Evolutionary conservation across 30 jellyfish, hydroid and myxozoan genomes (phyloP).

Genomic region (Cassiopea xamachana): DNA sequence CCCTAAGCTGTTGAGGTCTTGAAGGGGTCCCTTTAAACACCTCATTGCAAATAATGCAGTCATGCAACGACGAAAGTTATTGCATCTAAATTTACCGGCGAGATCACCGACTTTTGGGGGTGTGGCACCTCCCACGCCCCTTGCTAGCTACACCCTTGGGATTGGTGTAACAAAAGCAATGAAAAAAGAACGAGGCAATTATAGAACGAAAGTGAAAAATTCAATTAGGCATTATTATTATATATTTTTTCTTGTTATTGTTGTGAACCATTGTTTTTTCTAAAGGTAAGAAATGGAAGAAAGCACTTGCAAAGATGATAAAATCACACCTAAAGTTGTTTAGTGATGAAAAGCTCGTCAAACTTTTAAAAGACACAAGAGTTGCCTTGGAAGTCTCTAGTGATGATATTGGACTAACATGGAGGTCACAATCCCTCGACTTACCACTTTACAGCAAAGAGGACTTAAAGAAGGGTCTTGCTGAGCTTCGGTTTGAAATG

Average conservation of each 20-base stretch:
- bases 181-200: too few relatives aligned
- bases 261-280: neutral
- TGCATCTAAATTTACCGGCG: too few relatives aligned
- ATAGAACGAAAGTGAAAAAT: too few relatives aligned
- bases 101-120: too few relatives aligned
- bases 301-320: constrained; percentile 6
- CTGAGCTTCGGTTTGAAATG: constrained; percentile 41
- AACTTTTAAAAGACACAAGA: constrained; percentile 19
- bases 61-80: too few relatives aligned
- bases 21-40: too few relatives aligned
- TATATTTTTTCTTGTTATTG: neutral
- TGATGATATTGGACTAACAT: constrained; percentile 66
- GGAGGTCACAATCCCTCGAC: constrained; percentile 29
- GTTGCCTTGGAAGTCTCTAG: constrained; percentile 58
- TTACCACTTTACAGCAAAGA: constrained; percentile 59
- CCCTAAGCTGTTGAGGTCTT: too few relatives aligned
- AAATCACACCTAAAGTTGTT: constrained; percentile 23
- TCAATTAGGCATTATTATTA: too few relatives aligned
- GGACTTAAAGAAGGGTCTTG: constrained; percentile 40
- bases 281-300: constrained; percentile 36
- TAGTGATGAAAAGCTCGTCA: constrained; percentile 15
- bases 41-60: too few relatives aligned
- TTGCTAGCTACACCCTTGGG: too few relatives aligned
- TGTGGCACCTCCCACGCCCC: too few relatives aligned
- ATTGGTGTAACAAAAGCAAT: too few relatives aligned